phyloP scores from a whole-genome alignment of 2,797 vertebrate genomes.

The Crocidura indochinensis region DNA sequence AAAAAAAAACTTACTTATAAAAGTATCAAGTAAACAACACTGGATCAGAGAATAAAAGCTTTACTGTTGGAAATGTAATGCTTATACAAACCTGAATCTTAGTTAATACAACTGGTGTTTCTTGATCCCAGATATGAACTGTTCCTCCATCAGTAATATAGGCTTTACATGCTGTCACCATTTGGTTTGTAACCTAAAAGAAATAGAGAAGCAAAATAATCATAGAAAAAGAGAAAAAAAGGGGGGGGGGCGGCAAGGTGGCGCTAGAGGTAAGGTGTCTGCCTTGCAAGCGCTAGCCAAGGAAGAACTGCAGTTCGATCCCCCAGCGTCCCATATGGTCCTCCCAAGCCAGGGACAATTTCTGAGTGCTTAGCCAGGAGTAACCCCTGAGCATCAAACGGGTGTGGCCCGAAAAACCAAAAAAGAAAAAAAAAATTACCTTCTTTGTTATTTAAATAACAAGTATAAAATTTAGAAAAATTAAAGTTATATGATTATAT shows the following conservation, averaged over 20 bases:
- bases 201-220: constrained; percentile 34
- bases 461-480: constrained; percentile 54
- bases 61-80: constrained; percentile 58
- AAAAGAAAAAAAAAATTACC: constrained; percentile 42
- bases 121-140: constrained; percentile 92
- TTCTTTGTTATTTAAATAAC: neutral
- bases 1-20: no score
- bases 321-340: no score
- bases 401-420: neutral
- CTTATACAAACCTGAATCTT: constrained; percentile 91
- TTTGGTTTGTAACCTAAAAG: constrained; percentile 94
- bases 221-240: constrained; percentile 48
- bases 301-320: no score
- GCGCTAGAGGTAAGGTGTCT: no score
- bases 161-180: constrained; percentile 92
- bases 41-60: neutral
- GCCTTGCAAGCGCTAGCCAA: no score
- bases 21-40: no score
- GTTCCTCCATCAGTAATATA: constrained; percentile 92
- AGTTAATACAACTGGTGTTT: constrained; percentile 87
- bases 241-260: no score
- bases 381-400: no score
- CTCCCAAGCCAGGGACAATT: no score
- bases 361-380: no score
- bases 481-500: neutral